Evolutionary conservation across 2,888 invertebrate species (phyloP).

Genomic region (Caenorhabditis zanzibari): DNA sequence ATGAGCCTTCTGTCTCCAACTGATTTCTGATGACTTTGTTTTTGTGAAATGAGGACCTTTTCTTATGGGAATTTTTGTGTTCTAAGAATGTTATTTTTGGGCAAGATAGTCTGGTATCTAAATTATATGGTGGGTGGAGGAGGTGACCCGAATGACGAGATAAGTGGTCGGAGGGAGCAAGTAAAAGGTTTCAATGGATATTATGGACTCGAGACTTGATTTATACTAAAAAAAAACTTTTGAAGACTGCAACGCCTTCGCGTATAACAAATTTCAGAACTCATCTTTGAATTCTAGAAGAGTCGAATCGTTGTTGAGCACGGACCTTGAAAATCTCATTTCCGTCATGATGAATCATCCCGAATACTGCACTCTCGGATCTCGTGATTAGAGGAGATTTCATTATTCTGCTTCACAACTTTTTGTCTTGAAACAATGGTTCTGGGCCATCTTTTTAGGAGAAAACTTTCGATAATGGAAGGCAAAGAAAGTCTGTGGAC

Average conservation of each 20-base stretch:
- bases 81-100: not conserved
- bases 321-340: slow-evolving; percentile 16
- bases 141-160: slow-evolving; percentile 7
- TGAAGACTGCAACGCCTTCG: too few species aligned
- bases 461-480: not conserved
- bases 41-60: not conserved
- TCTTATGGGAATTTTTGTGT: not conserved
- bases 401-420: slow-evolving; percentile 33
- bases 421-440: not conserved
- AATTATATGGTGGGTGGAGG: not conserved
- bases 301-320: not conserved
- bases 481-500: too few species aligned
- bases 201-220: not conserved
- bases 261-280: too few species aligned
- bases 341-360: slow-evolving; percentile 11
- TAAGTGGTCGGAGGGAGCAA: slow-evolving; percentile 2
- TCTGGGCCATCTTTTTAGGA: not conserved
- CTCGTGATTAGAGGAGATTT: slow-evolving; percentile 5
- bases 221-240: not conserved
- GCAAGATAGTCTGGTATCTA: not conserved
- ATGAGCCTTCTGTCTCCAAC: slow-evolving; percentile 12
- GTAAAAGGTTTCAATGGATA: not conserved
- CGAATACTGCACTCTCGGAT: not conserved
- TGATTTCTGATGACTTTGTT: slow-evolving; percentile 24
- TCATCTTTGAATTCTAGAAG: not conserved